Evolutionary conservation across 2,888 invertebrate species (phyloP).

Genomic region (Empis stercorea): DNA sequence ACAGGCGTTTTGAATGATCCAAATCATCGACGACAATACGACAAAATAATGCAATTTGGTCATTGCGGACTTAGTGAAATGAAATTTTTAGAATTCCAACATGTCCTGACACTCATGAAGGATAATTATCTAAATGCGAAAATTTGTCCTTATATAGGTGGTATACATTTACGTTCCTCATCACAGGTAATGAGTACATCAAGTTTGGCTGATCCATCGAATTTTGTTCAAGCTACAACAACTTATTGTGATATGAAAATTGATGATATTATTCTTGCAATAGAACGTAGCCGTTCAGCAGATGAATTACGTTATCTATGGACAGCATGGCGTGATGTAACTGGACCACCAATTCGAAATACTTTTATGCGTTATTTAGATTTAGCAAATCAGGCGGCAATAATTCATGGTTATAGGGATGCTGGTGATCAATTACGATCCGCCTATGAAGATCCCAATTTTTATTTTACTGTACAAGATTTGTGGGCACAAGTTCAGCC

Average conservation of each 20-base stretch:
- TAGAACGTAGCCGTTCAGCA: constrained; percentile 60
- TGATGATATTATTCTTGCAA: constrained; percentile 34
- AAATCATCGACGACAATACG: constrained; percentile 52
- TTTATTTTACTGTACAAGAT: constrained; percentile 44
- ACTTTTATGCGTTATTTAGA: constrained; percentile 67
- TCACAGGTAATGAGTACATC: background rate
- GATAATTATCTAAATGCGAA: constrained; percentile 59
- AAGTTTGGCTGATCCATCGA: constrained; percentile 3
- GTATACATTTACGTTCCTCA: constrained; percentile 9
- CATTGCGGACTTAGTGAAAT: constrained; percentile 61
- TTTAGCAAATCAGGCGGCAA: constrained; percentile 66
- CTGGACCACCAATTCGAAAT: constrained; percentile 62
- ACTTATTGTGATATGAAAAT: constrained; percentile 46
- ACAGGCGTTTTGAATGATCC: constrained; percentile 48
- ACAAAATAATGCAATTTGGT: constrained; percentile 55
- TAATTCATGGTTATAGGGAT: constrained; percentile 55
- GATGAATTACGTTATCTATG: constrained; percentile 64
- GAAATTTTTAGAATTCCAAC: constrained; percentile 53
- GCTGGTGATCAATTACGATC: constrained; percentile 71
- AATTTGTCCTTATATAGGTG: constrained; percentile 50
- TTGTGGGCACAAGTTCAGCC: constrained; percentile 54
- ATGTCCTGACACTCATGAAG: constrained; percentile 64
- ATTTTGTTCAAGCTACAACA: constrained; percentile 25
- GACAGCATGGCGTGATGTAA: constrained; percentile 67
- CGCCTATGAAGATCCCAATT: constrained; percentile 56